Evolutionary conservation across 2,888 invertebrate species (phyloP).

Genomic region (Macrostomum cliftonense): DNA sequence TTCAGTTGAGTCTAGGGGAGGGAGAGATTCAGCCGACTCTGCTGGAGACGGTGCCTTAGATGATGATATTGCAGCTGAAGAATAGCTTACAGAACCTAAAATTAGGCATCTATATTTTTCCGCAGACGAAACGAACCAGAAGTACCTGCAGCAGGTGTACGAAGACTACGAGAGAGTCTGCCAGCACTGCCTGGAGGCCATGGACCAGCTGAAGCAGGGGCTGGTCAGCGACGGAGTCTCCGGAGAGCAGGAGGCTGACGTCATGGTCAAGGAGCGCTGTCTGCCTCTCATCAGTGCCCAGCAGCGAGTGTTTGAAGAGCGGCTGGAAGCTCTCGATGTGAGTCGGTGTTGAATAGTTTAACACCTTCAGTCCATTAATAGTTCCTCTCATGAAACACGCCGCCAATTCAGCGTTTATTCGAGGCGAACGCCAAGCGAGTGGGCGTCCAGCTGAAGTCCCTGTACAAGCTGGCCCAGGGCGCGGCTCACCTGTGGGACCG

Average conservation of each 20-base stretch:
- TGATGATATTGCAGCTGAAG: no score
- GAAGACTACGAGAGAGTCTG: conserved; percentile 29
- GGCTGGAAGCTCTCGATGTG: conserved; percentile 32
- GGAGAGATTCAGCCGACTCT: no score
- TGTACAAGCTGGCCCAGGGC: conserved; percentile 33
- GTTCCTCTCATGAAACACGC: neutral
- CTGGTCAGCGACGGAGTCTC: conserved; percentile 22
- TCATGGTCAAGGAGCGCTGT: conserved; percentile 24
- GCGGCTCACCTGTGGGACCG: conserved; percentile 34
- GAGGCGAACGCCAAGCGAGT: conserved; percentile 23
- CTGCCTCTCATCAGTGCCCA: conserved; percentile 30
- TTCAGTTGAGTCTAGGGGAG: no score
- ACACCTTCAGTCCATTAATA: neutral
- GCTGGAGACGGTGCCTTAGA: no score
- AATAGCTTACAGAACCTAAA: no score
- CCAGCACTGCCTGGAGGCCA: conserved; percentile 24
- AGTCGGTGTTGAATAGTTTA: conserved; percentile 6
- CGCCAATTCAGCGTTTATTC: conserved; percentile 20
- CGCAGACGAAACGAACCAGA: conserved; percentile 24
- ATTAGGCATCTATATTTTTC: no score
- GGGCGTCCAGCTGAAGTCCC: conserved; percentile 20
- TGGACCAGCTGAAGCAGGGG: conserved; percentile 21
- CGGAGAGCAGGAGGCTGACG: conserved; percentile 18
- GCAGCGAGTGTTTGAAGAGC: conserved; percentile 26
- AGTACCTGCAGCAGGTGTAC: conserved; percentile 24